phyloP scores from a whole-genome alignment of 2,113 vertebrate genomes.

The Pluvialis apricaria region DNA sequence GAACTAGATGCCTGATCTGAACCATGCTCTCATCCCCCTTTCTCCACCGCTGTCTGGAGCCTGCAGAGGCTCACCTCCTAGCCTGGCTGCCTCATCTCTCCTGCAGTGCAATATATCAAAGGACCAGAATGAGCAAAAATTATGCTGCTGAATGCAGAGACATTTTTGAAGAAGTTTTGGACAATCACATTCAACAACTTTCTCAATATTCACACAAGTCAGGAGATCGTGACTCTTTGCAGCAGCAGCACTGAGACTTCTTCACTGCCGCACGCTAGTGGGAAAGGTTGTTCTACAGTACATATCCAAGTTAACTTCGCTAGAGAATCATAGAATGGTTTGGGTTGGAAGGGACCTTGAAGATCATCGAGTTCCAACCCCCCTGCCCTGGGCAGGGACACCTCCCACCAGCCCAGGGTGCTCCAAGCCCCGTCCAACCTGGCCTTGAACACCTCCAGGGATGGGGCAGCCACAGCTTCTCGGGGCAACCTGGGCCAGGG shows the following conservation, averaged over 20 bases:
- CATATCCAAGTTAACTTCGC: accelerated
- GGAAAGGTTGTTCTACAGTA: background rate
- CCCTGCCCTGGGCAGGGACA: too few species aligned
- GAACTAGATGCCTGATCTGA: background rate
- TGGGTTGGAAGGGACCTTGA: too few species aligned
- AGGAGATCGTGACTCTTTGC: background rate
- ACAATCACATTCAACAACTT: background rate
- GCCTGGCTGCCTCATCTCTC: background rate
- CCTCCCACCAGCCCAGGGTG: too few species aligned
- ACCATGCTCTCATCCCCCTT: background rate
- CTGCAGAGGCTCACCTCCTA: background rate
- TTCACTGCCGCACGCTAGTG: background rate
- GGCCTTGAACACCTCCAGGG: too few species aligned
- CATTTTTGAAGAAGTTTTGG: background rate
- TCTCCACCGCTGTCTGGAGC: background rate
- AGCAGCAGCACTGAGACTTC: background rate
- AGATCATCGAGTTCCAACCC: too few species aligned
- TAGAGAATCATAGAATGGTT: too few species aligned
- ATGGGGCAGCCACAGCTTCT: too few species aligned
- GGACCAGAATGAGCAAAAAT: accelerated
- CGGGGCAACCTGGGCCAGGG: too few species aligned
- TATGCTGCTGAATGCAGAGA: background rate
- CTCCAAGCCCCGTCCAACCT: too few species aligned
- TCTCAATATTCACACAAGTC: background rate
- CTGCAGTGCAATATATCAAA: accelerated